A percentile compares a stretch with the other conserved stretches of the same genome.
Conservation (phyloP, 2,888 invertebrate species). For the Synanthedon vespiformis region DNA sequence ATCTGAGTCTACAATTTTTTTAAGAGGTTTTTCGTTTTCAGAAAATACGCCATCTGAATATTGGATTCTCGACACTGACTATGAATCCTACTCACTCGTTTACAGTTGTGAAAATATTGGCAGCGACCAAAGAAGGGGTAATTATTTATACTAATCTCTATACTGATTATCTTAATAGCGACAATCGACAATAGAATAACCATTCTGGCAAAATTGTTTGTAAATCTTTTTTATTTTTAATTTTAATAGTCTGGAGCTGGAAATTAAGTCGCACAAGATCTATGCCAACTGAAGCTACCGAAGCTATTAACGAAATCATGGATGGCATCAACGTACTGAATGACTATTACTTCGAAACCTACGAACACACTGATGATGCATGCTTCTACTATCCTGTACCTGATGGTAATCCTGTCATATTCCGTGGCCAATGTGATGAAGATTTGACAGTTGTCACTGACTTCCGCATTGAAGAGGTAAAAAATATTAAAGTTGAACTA, state of each 20-base stretch:
- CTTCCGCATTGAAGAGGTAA: constrained; percentile 20
- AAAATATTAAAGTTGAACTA: too few relatives aligned
- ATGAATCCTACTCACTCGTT: constrained; percentile 69
- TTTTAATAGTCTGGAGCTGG: constrained; percentile 41
- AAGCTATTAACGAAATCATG: constrained; percentile 7
- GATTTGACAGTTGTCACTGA: constrained; percentile 18
- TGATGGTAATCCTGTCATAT: constrained; percentile 12
- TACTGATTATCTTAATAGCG: too few relatives aligned
- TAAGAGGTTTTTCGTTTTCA: constrained; percentile 13
- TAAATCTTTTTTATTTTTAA: constrained; percentile 17
- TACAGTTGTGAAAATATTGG: constrained; percentile 70
- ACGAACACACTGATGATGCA: constrained; percentile 17
- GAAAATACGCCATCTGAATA: constrained; percentile 23
- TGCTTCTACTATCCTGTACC: constrained; percentile 22
- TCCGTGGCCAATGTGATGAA: constrained; percentile 26
- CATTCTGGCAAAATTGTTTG: too few relatives aligned
- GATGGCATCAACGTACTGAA: constrained; percentile 15
- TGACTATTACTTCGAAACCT: constrained; percentile 18
- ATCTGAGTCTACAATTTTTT: background rate
- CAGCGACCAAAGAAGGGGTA: constrained; percentile 45
- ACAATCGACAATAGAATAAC: too few relatives aligned
- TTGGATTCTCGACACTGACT: constrained; percentile 69
- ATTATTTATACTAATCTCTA: too few relatives aligned
- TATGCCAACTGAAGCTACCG: constrained; percentile 2
- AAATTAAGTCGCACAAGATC: constrained; percentile 10